Base-by-base conservation (phyloP, 2,888 invertebrate genomes). In the Merodon equestris region DNA sequence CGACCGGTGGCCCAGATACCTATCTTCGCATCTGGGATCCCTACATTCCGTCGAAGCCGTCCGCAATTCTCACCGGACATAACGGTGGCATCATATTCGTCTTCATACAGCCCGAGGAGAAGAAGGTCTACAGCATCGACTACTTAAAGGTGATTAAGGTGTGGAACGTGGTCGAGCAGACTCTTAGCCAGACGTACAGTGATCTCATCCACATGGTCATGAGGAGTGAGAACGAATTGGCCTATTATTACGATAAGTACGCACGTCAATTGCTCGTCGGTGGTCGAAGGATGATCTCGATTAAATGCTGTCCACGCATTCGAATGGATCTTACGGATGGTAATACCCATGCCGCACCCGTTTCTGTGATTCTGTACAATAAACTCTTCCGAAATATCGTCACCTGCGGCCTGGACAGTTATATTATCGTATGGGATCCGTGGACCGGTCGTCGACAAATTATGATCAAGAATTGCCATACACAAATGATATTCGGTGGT, bases 341-440 rank as follows among this genome's bases (percentile, higher is more conserved):
- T 7, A 92, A 91, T 84, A 93, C 94, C 0, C 94, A 94, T 87
- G 90, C 92, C 1, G 91, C 92, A 61, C 91, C 93, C 7, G 91
- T 96, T 48, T 92, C 94, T n/a, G 91, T 91, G 36, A 90, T 94
- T 7, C 90, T 96, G 0, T 95, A 94, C 87, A 96, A 95, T 89
- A 91, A 92, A 13, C 90, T 95, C 1, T 96, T 94, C 84, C 91
- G 93, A 85, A 91, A 92, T 81, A 90, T 96, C 81, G 91, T 96
- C 67, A 94, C 95, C 0, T 94, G 93, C 60, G 95, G 95, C 64
- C 89, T 93, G 86, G 95, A 95, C 85, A 95, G 95, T 81, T 93
- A 92, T 81, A 94, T 96, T 71, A 94, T 94, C 83, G 93, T 94
- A 18, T 96, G 96, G 96, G 93, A 95, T 86, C 93, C 94, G 0